A percentile compares a stretch with the other conserved stretches of the same genome.
Conservation (phyloP, 2,888 invertebrate species). For the Junonia oenone region DNA sequence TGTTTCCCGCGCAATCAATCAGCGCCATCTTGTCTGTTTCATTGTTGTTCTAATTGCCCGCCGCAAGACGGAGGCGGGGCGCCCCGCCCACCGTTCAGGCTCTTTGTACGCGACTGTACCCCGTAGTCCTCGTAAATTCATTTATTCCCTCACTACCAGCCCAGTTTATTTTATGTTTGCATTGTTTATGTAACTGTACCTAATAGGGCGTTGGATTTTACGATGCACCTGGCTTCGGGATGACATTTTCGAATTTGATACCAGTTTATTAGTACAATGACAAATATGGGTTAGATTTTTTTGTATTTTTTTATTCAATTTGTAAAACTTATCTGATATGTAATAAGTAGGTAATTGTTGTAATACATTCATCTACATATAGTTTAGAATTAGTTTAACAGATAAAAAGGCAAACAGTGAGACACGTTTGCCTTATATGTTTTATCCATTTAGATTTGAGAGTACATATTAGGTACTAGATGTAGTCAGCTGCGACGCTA, state of each 20-base stretch:
- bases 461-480: too few species aligned
- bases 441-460: too few species aligned
- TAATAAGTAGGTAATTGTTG: neutral
- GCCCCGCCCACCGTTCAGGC: conserved; percentile 59
- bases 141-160: conserved; percentile 47
- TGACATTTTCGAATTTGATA: neutral
- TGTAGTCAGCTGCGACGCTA: too few species aligned
- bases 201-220: conserved; percentile 15
- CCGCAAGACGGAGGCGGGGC: conserved; percentile 60
- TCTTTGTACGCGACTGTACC: conserved; percentile 58
- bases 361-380: neutral
- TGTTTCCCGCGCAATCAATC: too few species aligned
- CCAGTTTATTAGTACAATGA: neutral
- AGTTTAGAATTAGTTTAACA: too few species aligned
- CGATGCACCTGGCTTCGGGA: conserved; percentile 14
- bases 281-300: neutral
- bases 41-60: conserved; percentile 61
- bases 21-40: conserved; percentile 27
- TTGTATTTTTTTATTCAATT: too few species aligned
- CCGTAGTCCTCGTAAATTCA: conserved; percentile 36
- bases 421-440: too few species aligned
- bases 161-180: conserved; percentile 55
- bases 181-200: conserved; percentile 64
- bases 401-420: too few species aligned
- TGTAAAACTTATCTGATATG: neutral